Evolutionary conservation across 2,888 invertebrate species (phyloP).

Genomic region (Pegoplata infirma): DNA sequence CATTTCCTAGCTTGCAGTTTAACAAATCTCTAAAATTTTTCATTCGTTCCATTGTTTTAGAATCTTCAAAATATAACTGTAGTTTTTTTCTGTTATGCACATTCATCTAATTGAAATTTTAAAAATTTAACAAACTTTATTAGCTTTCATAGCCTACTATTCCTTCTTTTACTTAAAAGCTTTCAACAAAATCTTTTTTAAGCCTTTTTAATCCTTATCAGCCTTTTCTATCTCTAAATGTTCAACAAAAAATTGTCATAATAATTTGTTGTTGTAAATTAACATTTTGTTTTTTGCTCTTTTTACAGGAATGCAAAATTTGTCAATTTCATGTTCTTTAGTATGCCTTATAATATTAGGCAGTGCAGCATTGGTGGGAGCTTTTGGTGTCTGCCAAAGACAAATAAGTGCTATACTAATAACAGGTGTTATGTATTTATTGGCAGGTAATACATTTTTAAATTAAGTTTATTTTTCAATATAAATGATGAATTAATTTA

Average conservation of each 20-base stretch:
- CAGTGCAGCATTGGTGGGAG: constrained; percentile 91
- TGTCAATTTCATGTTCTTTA: constrained; percentile 95
- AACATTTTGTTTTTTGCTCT: constrained; percentile 1
- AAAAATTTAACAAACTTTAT: background rate
- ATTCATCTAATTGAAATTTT: background rate
- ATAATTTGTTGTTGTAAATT: background rate
- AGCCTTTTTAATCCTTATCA: background rate
- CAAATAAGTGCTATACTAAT: constrained; percentile 96
- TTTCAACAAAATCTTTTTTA: background rate
- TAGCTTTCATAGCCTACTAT: no score
- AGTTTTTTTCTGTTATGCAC: background rate
- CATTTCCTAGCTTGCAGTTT: no score
- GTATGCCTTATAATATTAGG: constrained; percentile 94
- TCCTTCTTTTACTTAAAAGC: no score
- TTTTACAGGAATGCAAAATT: constrained; percentile 92
- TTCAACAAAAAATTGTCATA: background rate
- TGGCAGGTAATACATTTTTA: constrained; percentile 85
- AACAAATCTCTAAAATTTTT: no score
- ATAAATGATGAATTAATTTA: background rate
- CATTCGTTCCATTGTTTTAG: no score
- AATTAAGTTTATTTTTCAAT: background rate
- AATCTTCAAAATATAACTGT: no score
- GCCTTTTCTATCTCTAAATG: background rate
- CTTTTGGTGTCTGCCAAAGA: constrained; percentile 92
- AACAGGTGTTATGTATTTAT: constrained; percentile 95